These are phyloP conservation scores for Colostygia pectinataria DNA, from an alignment of 2,888 invertebrate species.

Conservation along the genomic window DNA sequence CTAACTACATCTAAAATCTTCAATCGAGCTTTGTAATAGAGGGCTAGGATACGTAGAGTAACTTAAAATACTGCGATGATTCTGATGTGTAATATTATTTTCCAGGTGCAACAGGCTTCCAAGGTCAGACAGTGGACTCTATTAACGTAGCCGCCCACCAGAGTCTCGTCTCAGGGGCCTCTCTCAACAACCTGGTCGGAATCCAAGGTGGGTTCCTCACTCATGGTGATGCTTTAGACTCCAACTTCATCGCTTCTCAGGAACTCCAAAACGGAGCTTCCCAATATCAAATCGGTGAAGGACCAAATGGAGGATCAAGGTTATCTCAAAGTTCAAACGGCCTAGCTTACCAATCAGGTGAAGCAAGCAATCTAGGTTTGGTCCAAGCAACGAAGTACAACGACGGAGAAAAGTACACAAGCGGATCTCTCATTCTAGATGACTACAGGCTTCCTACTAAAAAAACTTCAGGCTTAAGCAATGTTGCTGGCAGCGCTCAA, in stretches of 20 bases:
- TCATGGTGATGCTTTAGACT: slow-evolving; percentile 58
- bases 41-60: too few species aligned
- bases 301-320: slow-evolving; percentile 28
- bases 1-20: background rate
- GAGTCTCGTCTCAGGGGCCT: slow-evolving; percentile 72
- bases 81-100: background rate
- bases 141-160: slow-evolving; percentile 77
- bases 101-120: slow-evolving; percentile 72
- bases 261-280: slow-evolving; percentile 53
- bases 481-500: slow-evolving; percentile 30
- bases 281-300: slow-evolving; percentile 38
- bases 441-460: slow-evolving; percentile 68
- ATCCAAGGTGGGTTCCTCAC: slow-evolving; percentile 68
- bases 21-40: too few species aligned
- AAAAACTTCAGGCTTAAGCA: slow-evolving; percentile 39
- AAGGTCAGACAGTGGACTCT: slow-evolving; percentile 73
- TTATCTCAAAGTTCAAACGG: slow-evolving; percentile 32
- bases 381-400: slow-evolving; percentile 62
- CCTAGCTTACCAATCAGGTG: slow-evolving; percentile 44
- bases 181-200: slow-evolving; percentile 71
- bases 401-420: slow-evolving; percentile 59
- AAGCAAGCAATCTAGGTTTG: slow-evolving; percentile 51
- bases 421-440: slow-evolving; percentile 71
- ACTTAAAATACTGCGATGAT: background rate
- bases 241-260: slow-evolving; percentile 70